These are phyloP conservation scores for Bovichtus diacanthus DNA, from an alignment of 2,797 vertebrate species.

Conservation along the genomic window DNA sequence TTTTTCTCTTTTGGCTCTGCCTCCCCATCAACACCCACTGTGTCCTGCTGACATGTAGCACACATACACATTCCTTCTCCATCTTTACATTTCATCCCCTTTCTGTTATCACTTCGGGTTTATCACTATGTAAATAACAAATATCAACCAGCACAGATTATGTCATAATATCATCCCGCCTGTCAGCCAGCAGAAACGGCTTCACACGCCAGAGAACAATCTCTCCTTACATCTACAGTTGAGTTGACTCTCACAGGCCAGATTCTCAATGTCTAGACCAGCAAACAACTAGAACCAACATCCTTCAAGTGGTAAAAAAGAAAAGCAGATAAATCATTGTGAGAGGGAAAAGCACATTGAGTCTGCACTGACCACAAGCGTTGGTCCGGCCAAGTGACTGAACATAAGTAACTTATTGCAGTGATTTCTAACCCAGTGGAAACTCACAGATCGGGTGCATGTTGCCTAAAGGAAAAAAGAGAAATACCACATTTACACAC, in stretches of 20 bases:
- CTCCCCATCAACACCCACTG: too few species aligned
- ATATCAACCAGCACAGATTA: slow-evolving; percentile 13
- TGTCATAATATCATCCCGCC: slow-evolving; percentile 20
- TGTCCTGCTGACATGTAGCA: too few species aligned
- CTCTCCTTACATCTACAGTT: not conserved
- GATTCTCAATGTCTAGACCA: not conserved
- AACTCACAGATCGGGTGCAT: slow-evolving; percentile 35
- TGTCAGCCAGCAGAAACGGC: slow-evolving; percentile 35
- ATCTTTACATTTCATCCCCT: not conserved
- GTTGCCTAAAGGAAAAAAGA: slow-evolving; percentile 12
- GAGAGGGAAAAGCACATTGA: not conserved
- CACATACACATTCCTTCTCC: not conserved
- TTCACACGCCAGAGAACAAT: slow-evolving; percentile 19
- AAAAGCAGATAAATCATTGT: not conserved
- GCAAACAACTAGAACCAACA: slow-evolving; percentile 1
- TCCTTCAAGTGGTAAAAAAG: not conserved
- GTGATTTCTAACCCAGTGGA: slow-evolving; percentile 26
- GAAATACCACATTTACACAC: slow-evolving; percentile 8
- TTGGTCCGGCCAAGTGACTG: slow-evolving; percentile 29
- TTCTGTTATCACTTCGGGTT: slow-evolving; percentile 10
- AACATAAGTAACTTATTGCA: slow-evolving; percentile 46
- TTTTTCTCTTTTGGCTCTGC: too few species aligned
- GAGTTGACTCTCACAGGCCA: not conserved
- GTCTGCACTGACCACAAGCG: slow-evolving; percentile 3
- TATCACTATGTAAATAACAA: slow-evolving; percentile 44